Percentiles rank a stretch among this genome's conserved stretches.
Evolutionary conservation across 2,797 vertebrate genomes (phyloP).

Genomic region (Notolepis coatsorum): DNA sequence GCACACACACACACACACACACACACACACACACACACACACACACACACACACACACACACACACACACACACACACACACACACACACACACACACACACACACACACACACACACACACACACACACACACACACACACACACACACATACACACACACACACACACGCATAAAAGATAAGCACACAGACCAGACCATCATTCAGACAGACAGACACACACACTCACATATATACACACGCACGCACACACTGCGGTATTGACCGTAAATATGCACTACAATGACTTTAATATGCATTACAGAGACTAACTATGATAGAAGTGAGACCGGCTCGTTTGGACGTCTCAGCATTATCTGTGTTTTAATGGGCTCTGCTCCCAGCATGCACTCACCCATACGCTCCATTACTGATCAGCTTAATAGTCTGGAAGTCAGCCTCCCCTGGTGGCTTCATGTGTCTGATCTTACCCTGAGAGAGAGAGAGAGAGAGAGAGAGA

Average conservation of each 20-base stretch:
- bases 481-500: no score
- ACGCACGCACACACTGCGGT: neutral
- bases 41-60: constrained; percentile 5
- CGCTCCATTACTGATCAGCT: constrained; percentile 95
- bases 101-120: neutral
- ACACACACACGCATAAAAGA: neutral
- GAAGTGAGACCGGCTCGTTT: constrained; percentile 2
- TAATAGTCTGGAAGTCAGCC: constrained; percentile 95
- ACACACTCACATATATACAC: neutral
- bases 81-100: neutral
- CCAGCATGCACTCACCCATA: constrained; percentile 84
- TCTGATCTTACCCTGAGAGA: constrained; percentile 87
- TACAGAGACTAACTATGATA: neutral
- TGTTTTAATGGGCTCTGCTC: neutral
- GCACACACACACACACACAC: neutral
- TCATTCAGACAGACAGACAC: neutral
- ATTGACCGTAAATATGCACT: neutral
- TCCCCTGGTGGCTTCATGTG: constrained; percentile 91
- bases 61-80: neutral
- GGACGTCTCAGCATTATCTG: neutral
- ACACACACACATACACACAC: neutral
- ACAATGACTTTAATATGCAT: no score
- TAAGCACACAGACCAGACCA: neutral
- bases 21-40: neutral
- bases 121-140: neutral